A percentile compares a stretch with the other conserved stretches of the same genome.
These are phyloP conservation scores for Scylla paramamosain DNA, from an alignment of 1,140 invertebrate species.

Conservation along the genomic window DNA sequence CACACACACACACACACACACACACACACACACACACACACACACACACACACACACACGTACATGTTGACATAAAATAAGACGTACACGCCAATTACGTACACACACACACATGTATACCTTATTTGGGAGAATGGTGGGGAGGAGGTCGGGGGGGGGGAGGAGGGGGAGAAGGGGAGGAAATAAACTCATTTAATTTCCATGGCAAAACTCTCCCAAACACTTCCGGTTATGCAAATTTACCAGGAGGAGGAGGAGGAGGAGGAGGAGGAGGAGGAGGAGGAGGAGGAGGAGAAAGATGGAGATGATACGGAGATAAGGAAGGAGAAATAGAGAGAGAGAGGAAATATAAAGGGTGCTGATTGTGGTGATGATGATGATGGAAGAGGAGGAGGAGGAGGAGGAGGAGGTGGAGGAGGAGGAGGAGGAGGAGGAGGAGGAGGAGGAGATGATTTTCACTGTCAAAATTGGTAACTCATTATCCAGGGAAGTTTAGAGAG, in stretches of 20 bases:
- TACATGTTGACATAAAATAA: not conserved
- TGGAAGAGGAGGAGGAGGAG: too few relatives aligned
- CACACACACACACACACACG: constrained; percentile 48
- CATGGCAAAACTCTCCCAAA: too few relatives aligned
- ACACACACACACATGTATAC: not conserved
- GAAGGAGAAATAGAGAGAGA: not conserved
- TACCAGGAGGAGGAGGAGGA: not conserved
- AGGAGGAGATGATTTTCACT: too few relatives aligned
- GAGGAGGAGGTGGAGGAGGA: too few relatives aligned
- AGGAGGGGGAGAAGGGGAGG: too few relatives aligned
- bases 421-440: too few relatives aligned
- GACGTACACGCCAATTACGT: not conserved
- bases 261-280: not conserved
- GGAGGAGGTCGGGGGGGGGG: too few relatives aligned
- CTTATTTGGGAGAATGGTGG: not conserved
- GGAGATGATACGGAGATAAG: too few relatives aligned
- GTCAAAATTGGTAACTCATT: too few relatives aligned
- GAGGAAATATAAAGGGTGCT: not conserved
- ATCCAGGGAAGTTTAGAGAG: too few relatives aligned
- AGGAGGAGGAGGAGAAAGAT: too few relatives aligned
- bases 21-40: constrained; percentile 1
- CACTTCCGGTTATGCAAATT: not conserved
- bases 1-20: not conserved
- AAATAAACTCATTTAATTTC: too few relatives aligned
- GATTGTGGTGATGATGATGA: not conserved